These are phyloP conservation scores for Etheostoma nigrum DNA, from an alignment of 2,797 vertebrate genomes.

Conservation along the genomic window DNA sequence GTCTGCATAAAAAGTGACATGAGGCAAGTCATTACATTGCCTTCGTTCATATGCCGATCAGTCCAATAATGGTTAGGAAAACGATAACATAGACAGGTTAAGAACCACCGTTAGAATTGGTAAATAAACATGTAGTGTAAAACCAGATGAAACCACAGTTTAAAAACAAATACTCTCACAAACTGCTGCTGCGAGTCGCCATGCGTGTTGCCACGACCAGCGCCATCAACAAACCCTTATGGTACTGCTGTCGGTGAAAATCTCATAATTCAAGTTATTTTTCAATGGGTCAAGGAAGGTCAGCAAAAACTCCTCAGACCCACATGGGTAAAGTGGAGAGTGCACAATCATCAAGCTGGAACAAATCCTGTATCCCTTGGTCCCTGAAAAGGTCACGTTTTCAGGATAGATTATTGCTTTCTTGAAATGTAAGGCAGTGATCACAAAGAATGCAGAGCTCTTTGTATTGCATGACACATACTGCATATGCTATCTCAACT, in stretches of 20 bases:
- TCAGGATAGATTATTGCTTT: not conserved
- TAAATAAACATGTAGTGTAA: too few species aligned
- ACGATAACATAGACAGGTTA: too few species aligned
- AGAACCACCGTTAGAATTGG: too few species aligned
- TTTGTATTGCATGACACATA: not conserved
- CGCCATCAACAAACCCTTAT: constrained; percentile 1
- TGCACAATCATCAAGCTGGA: not conserved
- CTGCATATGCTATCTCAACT: not conserved
- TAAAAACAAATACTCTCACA: too few species aligned
- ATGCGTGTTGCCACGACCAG: too few species aligned
- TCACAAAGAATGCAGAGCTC: not conserved
- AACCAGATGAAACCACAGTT: too few species aligned
- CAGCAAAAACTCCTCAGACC: constrained; percentile 13
- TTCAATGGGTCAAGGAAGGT: constrained; percentile 29
- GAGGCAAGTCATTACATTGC: too few species aligned
- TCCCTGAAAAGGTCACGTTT: not conserved
- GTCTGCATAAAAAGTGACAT: too few species aligned
- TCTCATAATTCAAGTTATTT: constrained; percentile 35
- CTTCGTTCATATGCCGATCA: too few species aligned
- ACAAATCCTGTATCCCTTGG: not conserved
- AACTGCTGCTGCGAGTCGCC: too few species aligned
- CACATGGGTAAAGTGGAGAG: not conserved
- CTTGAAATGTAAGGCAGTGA: not conserved
- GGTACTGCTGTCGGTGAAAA: constrained; percentile 32
- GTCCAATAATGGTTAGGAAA: too few species aligned